Percentiles rank a stretch among this genome's conserved stretches.
Conservation (phyloP, 2,797 vertebrate species). For the Somateria mollissima region DNA sequence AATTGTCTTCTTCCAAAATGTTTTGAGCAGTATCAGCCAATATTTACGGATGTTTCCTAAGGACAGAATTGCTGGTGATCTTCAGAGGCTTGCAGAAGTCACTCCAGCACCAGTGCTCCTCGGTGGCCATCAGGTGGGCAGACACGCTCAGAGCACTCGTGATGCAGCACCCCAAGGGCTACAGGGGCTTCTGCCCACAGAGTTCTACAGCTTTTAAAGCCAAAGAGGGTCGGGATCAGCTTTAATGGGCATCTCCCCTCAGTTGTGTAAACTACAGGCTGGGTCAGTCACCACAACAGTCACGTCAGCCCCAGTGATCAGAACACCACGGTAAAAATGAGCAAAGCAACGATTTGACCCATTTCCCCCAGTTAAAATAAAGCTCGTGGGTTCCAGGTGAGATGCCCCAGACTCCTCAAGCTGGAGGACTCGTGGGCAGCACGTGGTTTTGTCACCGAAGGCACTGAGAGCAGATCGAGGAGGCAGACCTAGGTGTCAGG, state of each 20-base stretch:
- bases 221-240: neutral
- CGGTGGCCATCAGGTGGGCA: conserved; percentile 36
- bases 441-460: accelerated
- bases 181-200: accelerated
- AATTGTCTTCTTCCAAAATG: neutral
- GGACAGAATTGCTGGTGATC: accelerated
- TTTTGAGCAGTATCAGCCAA: accelerated
- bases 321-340: accelerated
- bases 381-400: neutral
- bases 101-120: neutral
- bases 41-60: neutral
- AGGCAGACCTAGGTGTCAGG: accelerated
- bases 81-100: neutral
- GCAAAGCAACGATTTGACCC: neutral
- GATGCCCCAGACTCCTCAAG: accelerated
- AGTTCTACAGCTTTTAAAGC: neutral
- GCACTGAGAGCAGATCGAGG: accelerated
- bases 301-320: accelerated
- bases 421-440: neutral
- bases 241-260: neutral
- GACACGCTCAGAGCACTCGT: conserved; percentile 9
- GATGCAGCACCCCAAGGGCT: neutral
- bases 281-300: neutral
- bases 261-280: neutral
- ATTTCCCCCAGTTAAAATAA: neutral